Conservation (phyloP, 2,888 invertebrate species). For the Dolichopus griseipennis region DNA sequence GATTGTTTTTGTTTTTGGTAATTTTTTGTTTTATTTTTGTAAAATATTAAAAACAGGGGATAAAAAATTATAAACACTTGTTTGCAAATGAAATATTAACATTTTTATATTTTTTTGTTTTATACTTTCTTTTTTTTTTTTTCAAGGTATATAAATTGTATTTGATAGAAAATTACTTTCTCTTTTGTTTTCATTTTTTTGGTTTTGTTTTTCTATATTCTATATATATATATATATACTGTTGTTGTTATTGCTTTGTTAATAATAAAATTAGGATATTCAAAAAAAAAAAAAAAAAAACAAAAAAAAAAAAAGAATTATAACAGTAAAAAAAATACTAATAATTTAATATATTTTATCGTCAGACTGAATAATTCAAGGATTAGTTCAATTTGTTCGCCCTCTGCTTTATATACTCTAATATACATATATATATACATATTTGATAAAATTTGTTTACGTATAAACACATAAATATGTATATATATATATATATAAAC, state of each 20-base stretch:
- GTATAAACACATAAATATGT: neutral
- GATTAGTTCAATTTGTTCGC: neutral
- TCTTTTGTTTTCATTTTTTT: neutral
- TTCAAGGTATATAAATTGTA: neutral
- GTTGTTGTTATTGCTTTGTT: neutral
- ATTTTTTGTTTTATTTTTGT: neutral
- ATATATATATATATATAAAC: too few species aligned
- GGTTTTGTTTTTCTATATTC: neutral
- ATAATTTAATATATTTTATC: conserved; percentile 1
- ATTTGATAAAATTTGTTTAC: neutral
- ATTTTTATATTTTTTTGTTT: neutral
- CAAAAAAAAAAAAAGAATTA: neutral
- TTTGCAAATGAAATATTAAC: conserved; percentile 12
- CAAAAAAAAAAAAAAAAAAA: neutral
- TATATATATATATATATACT: neutral
- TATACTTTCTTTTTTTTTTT: neutral
- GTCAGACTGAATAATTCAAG: neutral
- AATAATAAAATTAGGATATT: conserved; percentile 6
- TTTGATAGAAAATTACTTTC: neutral
- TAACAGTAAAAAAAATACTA: neutral
- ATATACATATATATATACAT: neutral
- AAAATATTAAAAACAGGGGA: neutral
- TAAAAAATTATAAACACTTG: conserved; percentile 11
- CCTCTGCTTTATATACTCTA: neutral
- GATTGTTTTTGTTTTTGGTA: conserved; percentile 18